A percentile compares a stretch with the other conserved stretches of the same genome.
Conservation (phyloP, 2,113 vertebrate genomes). For the Drymodes brunneopygia region DNA sequence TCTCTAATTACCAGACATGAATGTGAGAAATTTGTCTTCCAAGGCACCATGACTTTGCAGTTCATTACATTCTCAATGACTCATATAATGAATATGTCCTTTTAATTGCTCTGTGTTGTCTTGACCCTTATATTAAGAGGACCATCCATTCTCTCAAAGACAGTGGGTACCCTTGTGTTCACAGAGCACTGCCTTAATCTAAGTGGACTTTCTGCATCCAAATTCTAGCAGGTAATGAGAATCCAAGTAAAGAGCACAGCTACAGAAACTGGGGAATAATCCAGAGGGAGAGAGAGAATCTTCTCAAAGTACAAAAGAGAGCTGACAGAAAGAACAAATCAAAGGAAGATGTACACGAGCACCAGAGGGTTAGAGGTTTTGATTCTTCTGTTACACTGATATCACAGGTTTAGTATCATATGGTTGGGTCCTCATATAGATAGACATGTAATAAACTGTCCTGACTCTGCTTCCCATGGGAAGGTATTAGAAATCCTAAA, state of each 20-base stretch:
- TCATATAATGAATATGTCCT: neutral
- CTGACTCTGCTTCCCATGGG: neutral
- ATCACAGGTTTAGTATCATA: neutral
- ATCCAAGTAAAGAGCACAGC: neutral
- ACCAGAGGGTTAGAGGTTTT: neutral
- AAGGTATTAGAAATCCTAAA: neutral
- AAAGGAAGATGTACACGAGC: neutral
- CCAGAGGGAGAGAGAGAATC: neutral
- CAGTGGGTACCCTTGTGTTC: neutral
- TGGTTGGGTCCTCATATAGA: neutral
- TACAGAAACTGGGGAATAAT: neutral
- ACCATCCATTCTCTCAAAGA: neutral
- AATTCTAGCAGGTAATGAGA: neutral
- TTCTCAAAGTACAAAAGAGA: neutral
- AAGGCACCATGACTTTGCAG: neutral
- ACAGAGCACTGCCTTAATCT: neutral
- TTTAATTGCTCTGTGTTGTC: neutral
- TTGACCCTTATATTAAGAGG: neutral
- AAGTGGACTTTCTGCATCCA: neutral
- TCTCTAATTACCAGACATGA: neutral
- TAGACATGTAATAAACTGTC: neutral
- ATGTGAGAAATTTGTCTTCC: neutral
- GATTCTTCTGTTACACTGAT: neutral
- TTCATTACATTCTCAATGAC: neutral
- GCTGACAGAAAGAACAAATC: neutral